phyloP scores from a whole-genome alignment of 1,140 invertebrate species.

The Drosophila nigromelanica region DNA sequence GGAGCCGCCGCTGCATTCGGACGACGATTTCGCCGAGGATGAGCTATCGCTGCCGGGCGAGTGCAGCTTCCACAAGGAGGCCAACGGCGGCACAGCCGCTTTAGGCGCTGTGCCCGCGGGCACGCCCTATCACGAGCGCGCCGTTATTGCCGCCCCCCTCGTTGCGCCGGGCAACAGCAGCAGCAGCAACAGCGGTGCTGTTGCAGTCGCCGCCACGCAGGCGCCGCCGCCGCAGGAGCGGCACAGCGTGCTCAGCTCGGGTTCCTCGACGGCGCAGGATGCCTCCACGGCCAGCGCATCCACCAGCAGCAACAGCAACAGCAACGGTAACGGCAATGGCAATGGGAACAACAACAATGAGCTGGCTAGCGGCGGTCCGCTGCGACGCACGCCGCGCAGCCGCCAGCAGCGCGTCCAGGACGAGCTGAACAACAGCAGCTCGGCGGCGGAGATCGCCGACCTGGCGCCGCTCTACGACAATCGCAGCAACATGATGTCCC shows the following conservation, averaged over 20 bases:
- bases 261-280: slow-evolving; percentile 70
- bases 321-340: slow-evolving; percentile 14
- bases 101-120: slow-evolving; percentile 75
- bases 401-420: slow-evolving; percentile 50
- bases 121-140: slow-evolving; percentile 84
- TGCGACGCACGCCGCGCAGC: slow-evolving; percentile 47
- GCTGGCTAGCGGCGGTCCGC: slow-evolving; percentile 8
- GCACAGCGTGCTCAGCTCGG: slow-evolving; percentile 76
- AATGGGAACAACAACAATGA: slow-evolving; percentile 45
- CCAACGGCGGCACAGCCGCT: slow-evolving; percentile 7
- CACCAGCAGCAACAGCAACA: slow-evolving; percentile 47
- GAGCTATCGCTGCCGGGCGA: slow-evolving; percentile 87
- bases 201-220: slow-evolving; percentile 52
- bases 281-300: slow-evolving; percentile 71
- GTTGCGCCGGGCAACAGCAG: slow-evolving; percentile 21
- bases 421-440: slow-evolving; percentile 75
- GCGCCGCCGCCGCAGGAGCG: slow-evolving; percentile 73
- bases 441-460: slow-evolving; percentile 71
- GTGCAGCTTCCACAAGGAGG: slow-evolving; percentile 84
- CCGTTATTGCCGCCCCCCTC: neutral
- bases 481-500: slow-evolving; percentile 78
- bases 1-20: slow-evolving; percentile 86
- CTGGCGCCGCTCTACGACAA: slow-evolving; percentile 77
- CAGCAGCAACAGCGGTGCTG: slow-evolving; percentile 16
- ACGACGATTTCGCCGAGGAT: slow-evolving; percentile 89